These are phyloP conservation scores for Helicoverpa armigera DNA, from an alignment of 1,140 invertebrate genomes.

Conservation along the genomic window DNA sequence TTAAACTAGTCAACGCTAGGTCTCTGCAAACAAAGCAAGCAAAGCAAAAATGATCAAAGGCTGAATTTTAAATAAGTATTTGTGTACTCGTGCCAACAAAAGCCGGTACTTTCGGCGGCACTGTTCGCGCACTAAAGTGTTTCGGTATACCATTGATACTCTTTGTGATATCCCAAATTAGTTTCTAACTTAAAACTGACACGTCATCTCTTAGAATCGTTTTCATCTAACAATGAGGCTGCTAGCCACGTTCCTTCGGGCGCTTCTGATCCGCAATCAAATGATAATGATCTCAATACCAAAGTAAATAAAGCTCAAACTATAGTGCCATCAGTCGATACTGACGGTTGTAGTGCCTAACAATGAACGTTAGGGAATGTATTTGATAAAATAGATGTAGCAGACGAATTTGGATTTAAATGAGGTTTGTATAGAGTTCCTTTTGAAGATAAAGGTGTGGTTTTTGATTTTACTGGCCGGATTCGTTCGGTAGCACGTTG, in stretches of 20 bases:
- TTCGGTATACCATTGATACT: constrained; percentile 82
- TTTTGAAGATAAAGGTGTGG: constrained; percentile 43
- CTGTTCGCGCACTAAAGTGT: constrained; percentile 79
- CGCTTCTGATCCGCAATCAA: constrained; percentile 77
- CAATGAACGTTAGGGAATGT: constrained; percentile 66
- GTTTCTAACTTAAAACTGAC: constrained; percentile 82
- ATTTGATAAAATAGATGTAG: constrained; percentile 63
- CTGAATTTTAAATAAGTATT: constrained; percentile 51
- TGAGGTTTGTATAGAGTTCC: constrained; percentile 64
- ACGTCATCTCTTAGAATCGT: constrained; percentile 81
- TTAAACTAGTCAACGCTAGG: constrained; percentile 46
- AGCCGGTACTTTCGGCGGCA: constrained; percentile 63
- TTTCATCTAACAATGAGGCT: constrained; percentile 83
- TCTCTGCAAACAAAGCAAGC: constrained; percentile 20
- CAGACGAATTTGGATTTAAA: constrained; percentile 71
- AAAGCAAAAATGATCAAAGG: constrained; percentile 31
- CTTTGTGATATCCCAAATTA: constrained; percentile 86
- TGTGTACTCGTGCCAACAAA: constrained; percentile 73
- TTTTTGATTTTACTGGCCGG: constrained; percentile 34
- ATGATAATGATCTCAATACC: constrained; percentile 69
- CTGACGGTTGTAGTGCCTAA: constrained; percentile 68
- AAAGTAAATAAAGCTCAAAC: constrained; percentile 77
- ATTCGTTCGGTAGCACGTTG: constrained; percentile 82
- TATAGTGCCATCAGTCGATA: constrained; percentile 65
- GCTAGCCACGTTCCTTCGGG: constrained; percentile 81